Evolutionary conservation across 2,113 vertebrate genomes (phyloP), one percentile per base, ranked within the genome.

Genomic region (Lycocorax pyrrhopterus): DNA sequence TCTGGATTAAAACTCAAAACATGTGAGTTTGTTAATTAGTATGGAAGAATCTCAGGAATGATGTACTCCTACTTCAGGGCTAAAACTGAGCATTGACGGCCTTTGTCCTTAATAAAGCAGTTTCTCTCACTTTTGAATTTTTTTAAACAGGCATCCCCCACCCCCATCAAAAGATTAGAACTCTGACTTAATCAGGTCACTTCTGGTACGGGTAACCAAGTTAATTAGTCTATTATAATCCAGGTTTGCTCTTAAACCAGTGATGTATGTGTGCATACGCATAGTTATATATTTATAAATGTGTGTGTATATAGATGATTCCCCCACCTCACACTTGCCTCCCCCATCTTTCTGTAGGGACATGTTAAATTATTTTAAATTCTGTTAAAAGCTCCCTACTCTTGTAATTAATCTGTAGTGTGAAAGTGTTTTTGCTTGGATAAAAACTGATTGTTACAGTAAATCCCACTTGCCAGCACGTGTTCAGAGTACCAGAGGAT

Each of bases 21-120:
- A 91, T 83, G 88, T 79, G 94, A 94, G 77, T 91, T 84, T 80
- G 51, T 80, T 94, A 92, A 93, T 96, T 95, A 89, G 84, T 94
- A 87, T 95, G 93, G 91, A 95, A 93, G 93, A 96, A 95, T 95
- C 58, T 89, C 58, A 96, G 87, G 95, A 97, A 95, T 94, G 37
- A 68, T 87, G 22, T 95, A 89, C 83, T 92, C 88, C 91, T 78
- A 91, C 93, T 87, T 95, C 67, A n/a, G 59, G 78, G 58, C 67
- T 91, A 85, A 82, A 94, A 94, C 89, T 46, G 58, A 73, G 58
- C 62, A 64, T 53, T 89, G 80, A n/a, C 4, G 18, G 67, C 41
- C 41, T 92, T 90, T 92, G 78, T 92, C 43, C 53, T 75, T 85
- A 58, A 69, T 37, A n/a, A 91, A 75, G 41, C 43, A 41, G 26